Percentiles rank a stretch among this genome's conserved stretches.
Conservation (phyloP, 2,113 vertebrate species). For the Donacobius atricapilla region DNA sequence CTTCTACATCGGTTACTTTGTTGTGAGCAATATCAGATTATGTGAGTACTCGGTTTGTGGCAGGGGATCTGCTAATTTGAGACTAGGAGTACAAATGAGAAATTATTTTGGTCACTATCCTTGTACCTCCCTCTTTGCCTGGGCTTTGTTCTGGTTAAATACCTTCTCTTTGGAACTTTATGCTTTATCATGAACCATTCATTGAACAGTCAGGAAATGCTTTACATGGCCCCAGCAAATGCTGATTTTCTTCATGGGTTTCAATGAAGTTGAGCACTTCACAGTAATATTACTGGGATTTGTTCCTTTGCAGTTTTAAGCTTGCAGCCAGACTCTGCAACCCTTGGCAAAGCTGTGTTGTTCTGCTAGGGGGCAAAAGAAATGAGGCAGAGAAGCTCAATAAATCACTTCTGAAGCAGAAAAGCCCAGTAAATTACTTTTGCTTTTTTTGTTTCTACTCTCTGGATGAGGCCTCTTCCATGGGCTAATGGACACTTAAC, state of each 20-base stretch:
- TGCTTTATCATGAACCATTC: background rate
- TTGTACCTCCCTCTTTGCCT: background rate
- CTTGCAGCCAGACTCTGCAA: background rate
- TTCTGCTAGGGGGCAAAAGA: background rate
- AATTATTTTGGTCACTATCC: background rate
- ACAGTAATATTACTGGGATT: background rate
- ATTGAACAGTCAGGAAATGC: background rate
- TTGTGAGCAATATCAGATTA: constrained; percentile 96
- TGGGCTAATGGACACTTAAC: background rate
- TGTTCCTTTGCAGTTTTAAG: background rate
- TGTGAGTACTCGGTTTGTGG: constrained; percentile 77
- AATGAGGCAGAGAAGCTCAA: background rate
- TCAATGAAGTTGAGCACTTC: background rate
- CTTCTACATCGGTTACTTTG: constrained; percentile 98
- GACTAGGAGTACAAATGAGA: background rate
- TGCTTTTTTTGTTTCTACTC: background rate
- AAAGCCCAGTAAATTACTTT: background rate
- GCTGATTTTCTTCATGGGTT: background rate
- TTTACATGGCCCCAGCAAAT: background rate
- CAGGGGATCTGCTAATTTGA: background rate
- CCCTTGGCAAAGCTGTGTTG: background rate
- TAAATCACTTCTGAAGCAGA: background rate
- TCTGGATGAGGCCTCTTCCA: background rate
- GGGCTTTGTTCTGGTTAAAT: background rate
- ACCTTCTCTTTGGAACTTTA: background rate